Percentiles rank a stretch among this genome's conserved stretches.
These are phyloP conservation scores for Temnothorax longispinosus DNA, from an alignment of 1,140 invertebrate genomes.

Conservation along the genomic window DNA sequence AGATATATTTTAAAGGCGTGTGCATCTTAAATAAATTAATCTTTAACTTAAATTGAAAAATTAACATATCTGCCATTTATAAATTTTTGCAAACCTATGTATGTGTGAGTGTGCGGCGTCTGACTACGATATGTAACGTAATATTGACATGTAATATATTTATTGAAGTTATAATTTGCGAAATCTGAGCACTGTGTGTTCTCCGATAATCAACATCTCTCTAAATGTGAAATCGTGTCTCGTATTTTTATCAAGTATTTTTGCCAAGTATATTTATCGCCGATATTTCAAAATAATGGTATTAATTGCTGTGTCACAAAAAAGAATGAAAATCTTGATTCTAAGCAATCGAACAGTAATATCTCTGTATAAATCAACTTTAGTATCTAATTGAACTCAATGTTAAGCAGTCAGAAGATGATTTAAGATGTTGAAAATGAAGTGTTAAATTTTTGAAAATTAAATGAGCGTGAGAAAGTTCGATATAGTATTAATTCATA, in stretches of 20 bases:
- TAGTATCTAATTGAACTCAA: neutral
- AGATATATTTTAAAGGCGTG: neutral
- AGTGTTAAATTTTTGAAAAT: neutral
- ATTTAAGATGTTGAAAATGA: neutral
- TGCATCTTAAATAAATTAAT: conserved; percentile 25
- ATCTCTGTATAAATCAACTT: neutral
- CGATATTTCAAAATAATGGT: neutral
- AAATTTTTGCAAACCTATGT: neutral
- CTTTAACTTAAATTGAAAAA: neutral
- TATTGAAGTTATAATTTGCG: neutral
- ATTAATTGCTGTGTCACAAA: neutral
- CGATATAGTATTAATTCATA: neutral
- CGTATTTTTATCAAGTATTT: neutral
- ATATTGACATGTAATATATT: neutral
- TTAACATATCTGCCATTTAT: neutral
- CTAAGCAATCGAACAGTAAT: neutral
- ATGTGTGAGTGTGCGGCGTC: neutral
- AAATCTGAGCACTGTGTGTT: neutral
- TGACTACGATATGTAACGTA: neutral
- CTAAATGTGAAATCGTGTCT: neutral
- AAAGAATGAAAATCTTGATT: neutral
- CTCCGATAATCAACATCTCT: neutral
- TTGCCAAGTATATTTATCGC: neutral
- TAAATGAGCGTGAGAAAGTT: neutral
- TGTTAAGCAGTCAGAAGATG: neutral